Conservation (phyloP, 2,888 invertebrate species). For the Alsophila aescularia region DNA sequence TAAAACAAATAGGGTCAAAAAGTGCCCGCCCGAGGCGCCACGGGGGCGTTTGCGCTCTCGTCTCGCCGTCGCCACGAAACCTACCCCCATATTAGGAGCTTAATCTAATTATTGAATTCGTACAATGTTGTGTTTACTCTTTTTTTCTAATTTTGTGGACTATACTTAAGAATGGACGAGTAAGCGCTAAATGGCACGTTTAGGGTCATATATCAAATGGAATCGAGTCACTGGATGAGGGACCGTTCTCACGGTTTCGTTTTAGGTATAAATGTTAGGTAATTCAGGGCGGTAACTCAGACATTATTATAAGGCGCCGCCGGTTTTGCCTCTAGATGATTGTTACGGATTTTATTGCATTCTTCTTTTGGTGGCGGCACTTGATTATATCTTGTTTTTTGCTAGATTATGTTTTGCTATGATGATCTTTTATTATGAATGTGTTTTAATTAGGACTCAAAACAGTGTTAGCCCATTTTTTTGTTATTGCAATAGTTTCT, state of each 20-base stretch:
- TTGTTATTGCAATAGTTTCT: no score
- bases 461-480: no score
- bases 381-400: slow-evolving; percentile 33
- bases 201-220: slow-evolving; percentile 79
- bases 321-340: slow-evolving; percentile 73
- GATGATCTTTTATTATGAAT: no score
- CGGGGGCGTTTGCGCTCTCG: slow-evolving; percentile 67
- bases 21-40: slow-evolving; percentile 80
- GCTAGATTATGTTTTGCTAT: slow-evolving; percentile 12
- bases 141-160: slow-evolving; percentile 80
- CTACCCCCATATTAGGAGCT: slow-evolving; percentile 80
- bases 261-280: slow-evolving; percentile 56
- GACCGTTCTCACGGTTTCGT: slow-evolving; percentile 74
- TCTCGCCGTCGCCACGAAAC: slow-evolving; percentile 72
- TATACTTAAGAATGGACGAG: slow-evolving; percentile 81
- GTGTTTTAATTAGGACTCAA: no score
- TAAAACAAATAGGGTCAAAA: slow-evolving; percentile 84
- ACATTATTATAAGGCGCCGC: slow-evolving; percentile 67
- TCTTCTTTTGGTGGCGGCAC: slow-evolving; percentile 41
- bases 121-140: slow-evolving; percentile 84
- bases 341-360: slow-evolving; percentile 69
- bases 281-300: slow-evolving; percentile 56
- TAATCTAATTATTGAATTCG: slow-evolving; percentile 85
- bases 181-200: slow-evolving; percentile 84
- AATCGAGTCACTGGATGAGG: slow-evolving; percentile 74